Evolutionary conservation across 2,797 vertebrate genomes (phyloP), one percentile per base, ranked within the genome.

Genomic region (Nyctibius grandis): DNA sequence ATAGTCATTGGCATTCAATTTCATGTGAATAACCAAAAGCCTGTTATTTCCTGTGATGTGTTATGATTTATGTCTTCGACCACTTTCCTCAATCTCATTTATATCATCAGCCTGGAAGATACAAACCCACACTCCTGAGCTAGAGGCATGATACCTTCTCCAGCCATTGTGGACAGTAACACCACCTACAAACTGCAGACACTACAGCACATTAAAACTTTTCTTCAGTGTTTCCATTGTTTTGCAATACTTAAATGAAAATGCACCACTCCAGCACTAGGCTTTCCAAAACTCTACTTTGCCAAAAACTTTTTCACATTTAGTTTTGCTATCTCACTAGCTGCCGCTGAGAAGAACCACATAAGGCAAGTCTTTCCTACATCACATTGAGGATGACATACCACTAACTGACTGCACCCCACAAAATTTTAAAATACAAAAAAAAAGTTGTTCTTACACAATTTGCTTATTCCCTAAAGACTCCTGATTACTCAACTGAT

Each of bases 201-300:
- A 33, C n/a, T 4, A 10, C 0, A 56, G 17, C 3, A 44, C 9
- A 10, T 2, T 4, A 50, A 31, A 75, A n/a, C 6, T 42, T 29
- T n/a, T 56, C 8, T 56, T 17, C 20, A 34, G 25, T 2, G 0
- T 25, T 53, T 53, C 45, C 38, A 38, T 50, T 36, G 44, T 40
- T 74, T 9, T 16, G 36, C 14, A 50, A n/a, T 40, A 77, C 60
- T 60, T 86, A 36, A 38, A 77, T 13, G 17, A 42, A 36, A 60
- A 48, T 1, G 2, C 16, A 22, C 20, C 38, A 16, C 38, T 36
- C 9, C 31, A 61, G 26, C 77, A 57, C 8, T 7, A 50, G 29
- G 28, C 45, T 75, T 75, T 34, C 48, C 15, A 53, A 60, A 91
- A 72, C 20, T 22, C 61, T 50, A 23, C 22, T 74, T 60, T 40